Conservation (phyloP, 1,140 invertebrate species). For the Calephelis virginiensis region DNA sequence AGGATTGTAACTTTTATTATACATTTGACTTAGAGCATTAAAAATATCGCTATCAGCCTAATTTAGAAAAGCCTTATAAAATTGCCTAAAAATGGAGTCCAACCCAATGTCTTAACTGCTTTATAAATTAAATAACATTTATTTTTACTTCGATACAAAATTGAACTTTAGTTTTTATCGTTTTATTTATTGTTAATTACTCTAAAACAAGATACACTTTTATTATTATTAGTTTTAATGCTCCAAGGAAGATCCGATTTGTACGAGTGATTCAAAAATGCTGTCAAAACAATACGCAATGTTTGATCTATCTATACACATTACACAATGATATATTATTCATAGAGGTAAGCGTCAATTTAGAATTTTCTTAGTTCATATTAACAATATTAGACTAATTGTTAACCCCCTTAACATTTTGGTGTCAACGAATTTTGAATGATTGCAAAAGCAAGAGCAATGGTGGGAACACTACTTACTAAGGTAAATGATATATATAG, state of each 20-base stretch:
- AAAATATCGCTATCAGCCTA: constrained; percentile 16
- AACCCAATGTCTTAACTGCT: constrained; percentile 5
- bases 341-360: background rate
- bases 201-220: constrained; percentile 1
- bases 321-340: background rate
- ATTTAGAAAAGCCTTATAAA: constrained; percentile 5
- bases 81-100: constrained; percentile 10
- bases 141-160: constrained; percentile 12
- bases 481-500: too few species aligned
- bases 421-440: too few species aligned
- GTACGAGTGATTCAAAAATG: background rate
- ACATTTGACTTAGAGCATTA: constrained; percentile 36
- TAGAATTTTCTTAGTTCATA: background rate
- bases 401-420: too few species aligned
- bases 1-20: constrained; percentile 41
- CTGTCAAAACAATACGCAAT: background rate
- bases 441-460: too few species aligned
- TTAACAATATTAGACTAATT: background rate
- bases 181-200: constrained; percentile 10
- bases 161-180: constrained; percentile 13
- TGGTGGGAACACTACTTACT: too few species aligned
- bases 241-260: constrained; percentile 1
- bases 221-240: constrained; percentile 9
- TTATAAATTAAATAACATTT: constrained; percentile 15
- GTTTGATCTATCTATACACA: background rate